phyloP scores from a whole-genome alignment of 2,113 vertebrate genomes.

The Oreotrochilus melanogaster region DNA sequence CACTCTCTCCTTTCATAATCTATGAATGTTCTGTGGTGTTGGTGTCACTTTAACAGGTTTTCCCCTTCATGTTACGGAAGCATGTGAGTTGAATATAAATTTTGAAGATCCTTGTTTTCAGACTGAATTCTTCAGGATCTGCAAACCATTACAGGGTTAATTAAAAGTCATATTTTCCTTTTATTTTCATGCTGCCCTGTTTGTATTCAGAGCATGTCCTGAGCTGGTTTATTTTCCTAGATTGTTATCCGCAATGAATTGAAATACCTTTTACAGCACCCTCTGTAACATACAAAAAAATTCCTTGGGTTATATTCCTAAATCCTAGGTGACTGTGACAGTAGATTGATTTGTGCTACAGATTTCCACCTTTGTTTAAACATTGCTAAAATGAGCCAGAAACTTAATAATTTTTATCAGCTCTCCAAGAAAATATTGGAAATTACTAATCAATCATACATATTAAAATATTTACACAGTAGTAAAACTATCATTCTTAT shows the following conservation, averaged over 20 bases:
- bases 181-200: background rate
- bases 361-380: slow-evolving; percentile 53
- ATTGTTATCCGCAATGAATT: slow-evolving; percentile 58
- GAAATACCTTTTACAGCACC: slow-evolving; percentile 54
- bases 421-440: slow-evolving; percentile 48
- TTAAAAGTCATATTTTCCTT: slow-evolving; percentile 12
- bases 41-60: background rate
- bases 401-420: slow-evolving; percentile 54
- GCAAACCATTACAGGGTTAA: background rate
- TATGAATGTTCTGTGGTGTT: background rate
- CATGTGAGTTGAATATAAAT: background rate
- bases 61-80: background rate
- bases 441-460: slow-evolving; percentile 53
- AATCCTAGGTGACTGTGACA: slow-evolving; percentile 60
- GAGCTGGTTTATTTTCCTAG: slow-evolving; percentile 64
- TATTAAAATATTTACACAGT: slow-evolving; percentile 44
- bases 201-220: slow-evolving; percentile 12
- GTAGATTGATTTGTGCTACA: slow-evolving; percentile 41
- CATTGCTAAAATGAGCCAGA: slow-evolving; percentile 10
- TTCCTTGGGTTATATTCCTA: slow-evolving; percentile 45
- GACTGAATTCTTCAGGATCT: background rate
- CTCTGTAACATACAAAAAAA: slow-evolving; percentile 58
- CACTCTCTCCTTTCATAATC: background rate
- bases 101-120: background rate
- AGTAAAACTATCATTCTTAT: slow-evolving; percentile 37